Evolutionary conservation across 2,888 invertebrate species (phyloP), one percentile per base, ranked within the genome.

Genomic region (Andrena flavipes): DNA sequence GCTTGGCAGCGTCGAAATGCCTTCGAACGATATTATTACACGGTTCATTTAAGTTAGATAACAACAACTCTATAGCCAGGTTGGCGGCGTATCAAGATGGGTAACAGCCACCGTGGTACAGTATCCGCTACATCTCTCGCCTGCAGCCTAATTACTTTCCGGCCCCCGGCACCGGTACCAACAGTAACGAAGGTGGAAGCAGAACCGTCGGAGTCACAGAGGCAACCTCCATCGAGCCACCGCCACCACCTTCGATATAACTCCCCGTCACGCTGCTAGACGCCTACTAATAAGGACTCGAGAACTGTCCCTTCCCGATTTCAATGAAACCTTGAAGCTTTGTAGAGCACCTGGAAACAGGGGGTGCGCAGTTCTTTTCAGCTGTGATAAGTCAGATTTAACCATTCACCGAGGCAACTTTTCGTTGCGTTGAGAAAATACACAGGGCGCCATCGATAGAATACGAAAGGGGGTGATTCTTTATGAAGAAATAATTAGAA

Each of bases 1-100:
- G 64, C 73, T 33, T 77, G 69, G 75, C 68, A 83, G 71, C 84
- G 84, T 85, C 86, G 87, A 90, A 92, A 91, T 88, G 88, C 85
- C 88, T 88, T 88, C 91, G 48, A 92, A 93, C 91, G 89, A 92
- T 92, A 92, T 93, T 92, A 92, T 92, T 92, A 91, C 91, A 90
- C 90, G 93, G 90, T 93, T 93, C 92, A 92, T 93, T 93, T 93
- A 92, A 93, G 92, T 93, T 93, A 92, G 92, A 93, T 92, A 93
- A 92, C 93, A 92, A 92, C 91, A 91, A 90, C 84, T 90, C 82
- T 77, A 87, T 85, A 84, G 79, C 72, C 77, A 59, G 68, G 67
- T 76, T 71, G 54, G 51, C 33, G 77, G 75, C 65, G 42, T 70
- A 69, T 74, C 76, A 54, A 80, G 81, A 63, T 75, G 77, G 78